Conservation (phyloP, 1,140 invertebrate genomes). For the Arion vulgaris region DNA sequence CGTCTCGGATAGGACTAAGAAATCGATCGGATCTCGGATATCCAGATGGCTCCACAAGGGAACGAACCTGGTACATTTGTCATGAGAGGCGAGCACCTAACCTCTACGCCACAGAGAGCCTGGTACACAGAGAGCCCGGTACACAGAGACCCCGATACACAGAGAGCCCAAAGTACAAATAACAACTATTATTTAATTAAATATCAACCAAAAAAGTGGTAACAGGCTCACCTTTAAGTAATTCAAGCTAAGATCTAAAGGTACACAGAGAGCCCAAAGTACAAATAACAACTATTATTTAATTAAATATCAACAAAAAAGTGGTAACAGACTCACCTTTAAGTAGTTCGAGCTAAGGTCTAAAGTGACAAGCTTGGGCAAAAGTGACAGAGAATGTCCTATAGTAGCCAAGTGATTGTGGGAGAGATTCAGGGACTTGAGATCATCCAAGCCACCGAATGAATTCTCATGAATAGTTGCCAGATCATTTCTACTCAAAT, state of each 20-base stretch:
- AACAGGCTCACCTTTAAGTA: slow-evolving; percentile 34
- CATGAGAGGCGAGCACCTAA: no score
- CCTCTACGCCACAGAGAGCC: no score
- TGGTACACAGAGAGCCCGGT: no score
- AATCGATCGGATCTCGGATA: no score
- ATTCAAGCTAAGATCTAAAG: slow-evolving; percentile 52
- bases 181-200: no score
- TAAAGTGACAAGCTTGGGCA: slow-evolving; percentile 46
- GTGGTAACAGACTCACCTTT: slow-evolving; percentile 15
- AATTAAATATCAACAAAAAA: background rate
- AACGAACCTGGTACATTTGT: no score
- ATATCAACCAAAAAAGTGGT: background rate
- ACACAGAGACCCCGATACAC: no score
- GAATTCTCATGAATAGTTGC: slow-evolving; percentile 43
- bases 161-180: no score
- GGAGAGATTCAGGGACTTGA: slow-evolving; percentile 52
- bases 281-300: no score
- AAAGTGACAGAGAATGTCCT: slow-evolving; percentile 40
- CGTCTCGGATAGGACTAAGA: no score
- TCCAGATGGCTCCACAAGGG: no score
- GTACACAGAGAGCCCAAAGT: no score
- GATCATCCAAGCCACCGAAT: slow-evolving; percentile 43
- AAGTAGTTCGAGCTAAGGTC: slow-evolving; percentile 51
- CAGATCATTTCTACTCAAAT: slow-evolving; percentile 56
- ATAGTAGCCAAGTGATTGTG: slow-evolving; percentile 48